A percentile compares a stretch with the other conserved stretches of the same genome.
These are phyloP conservation scores for Triplophysa bombifrons DNA, from an alignment of 2,797 vertebrate genomes.

Conservation along the genomic window DNA sequence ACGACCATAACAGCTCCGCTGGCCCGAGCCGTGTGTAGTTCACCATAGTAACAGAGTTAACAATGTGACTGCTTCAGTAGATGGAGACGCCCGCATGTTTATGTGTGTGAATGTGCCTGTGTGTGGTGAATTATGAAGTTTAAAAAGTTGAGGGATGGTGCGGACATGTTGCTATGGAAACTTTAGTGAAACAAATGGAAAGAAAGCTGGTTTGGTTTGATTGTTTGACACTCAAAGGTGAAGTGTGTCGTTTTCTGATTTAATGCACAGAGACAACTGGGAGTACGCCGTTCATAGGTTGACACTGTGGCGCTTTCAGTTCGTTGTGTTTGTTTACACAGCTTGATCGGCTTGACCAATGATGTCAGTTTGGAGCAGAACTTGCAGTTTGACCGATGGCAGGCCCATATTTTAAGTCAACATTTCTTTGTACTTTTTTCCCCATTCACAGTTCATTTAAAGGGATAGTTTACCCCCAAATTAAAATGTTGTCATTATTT, in stretches of 20 bases:
- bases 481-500: no score
- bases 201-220: neutral
- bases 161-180: constrained; percentile 5
- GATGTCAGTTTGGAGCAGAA: neutral
- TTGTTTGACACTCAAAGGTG: neutral
- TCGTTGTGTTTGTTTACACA: neutral
- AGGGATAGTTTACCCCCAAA: no score
- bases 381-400: neutral
- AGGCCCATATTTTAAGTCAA: neutral
- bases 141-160: neutral
- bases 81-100: constrained; percentile 34
- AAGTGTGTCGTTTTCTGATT: neutral
- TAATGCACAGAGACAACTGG: neutral
- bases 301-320: neutral
- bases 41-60: constrained; percentile 62
- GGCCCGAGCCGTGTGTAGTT: constrained; percentile 60
- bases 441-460: no score
- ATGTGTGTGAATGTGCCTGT: constrained; percentile 49
- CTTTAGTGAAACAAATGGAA: neutral
- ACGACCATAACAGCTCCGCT: constrained; percentile 60
- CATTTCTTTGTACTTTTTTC: neutral
- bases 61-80: constrained; percentile 49
- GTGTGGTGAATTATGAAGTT: constrained; percentile 7
- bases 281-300: neutral
- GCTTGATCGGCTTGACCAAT: neutral